These are phyloP conservation scores for Coecobrya sp. DNA, from an alignment of 2,888 invertebrate genomes.

Conservation along the genomic window DNA sequence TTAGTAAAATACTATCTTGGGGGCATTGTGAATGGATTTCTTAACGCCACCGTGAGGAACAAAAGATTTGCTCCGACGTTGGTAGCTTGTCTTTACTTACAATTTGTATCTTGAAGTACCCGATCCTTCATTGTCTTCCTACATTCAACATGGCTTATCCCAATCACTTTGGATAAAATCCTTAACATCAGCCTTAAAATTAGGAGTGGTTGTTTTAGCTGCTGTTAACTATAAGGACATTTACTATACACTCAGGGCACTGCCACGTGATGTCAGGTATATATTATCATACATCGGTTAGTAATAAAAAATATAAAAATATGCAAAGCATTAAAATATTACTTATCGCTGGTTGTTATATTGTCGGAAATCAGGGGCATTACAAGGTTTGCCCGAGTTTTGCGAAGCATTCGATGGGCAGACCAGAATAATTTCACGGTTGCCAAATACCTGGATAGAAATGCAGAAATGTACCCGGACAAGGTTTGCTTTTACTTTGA, in stretches of 20 bases:
- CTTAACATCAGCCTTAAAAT: not conserved
- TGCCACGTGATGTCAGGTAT: slow-evolving; percentile 82
- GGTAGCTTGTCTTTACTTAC: not conserved
- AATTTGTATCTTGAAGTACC: slow-evolving; percentile 14
- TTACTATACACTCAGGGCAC: slow-evolving; percentile 73
- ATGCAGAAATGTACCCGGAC: slow-evolving; percentile 93
- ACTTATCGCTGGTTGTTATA: too few species aligned
- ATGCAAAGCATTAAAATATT: too few species aligned
- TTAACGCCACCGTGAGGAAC: slow-evolving; percentile 54
- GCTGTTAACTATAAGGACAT: slow-evolving; percentile 65
- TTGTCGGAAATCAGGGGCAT: slow-evolving; percentile 74
- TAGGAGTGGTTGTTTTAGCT: slow-evolving; percentile 47
- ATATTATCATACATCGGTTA: too few species aligned
- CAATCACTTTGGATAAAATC: slow-evolving; percentile 34
- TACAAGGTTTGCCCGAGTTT: slow-evolving; percentile 80
- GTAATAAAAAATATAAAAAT: not conserved
- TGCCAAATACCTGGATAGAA: slow-evolving; percentile 93
- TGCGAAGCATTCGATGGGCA: slow-evolving; percentile 89
- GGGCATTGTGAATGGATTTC: slow-evolving; percentile 44
- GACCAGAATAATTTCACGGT: slow-evolving; percentile 92
- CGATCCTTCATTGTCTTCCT: not conserved
- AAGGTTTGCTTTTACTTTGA: slow-evolving; percentile 95
- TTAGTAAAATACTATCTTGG: slow-evolving; percentile 51
- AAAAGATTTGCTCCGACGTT: slow-evolving; percentile 20
- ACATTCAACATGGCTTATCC: slow-evolving; percentile 12